Conservation (phyloP, 2,888 invertebrate genomes). For the Diadromus collaris region DNA sequence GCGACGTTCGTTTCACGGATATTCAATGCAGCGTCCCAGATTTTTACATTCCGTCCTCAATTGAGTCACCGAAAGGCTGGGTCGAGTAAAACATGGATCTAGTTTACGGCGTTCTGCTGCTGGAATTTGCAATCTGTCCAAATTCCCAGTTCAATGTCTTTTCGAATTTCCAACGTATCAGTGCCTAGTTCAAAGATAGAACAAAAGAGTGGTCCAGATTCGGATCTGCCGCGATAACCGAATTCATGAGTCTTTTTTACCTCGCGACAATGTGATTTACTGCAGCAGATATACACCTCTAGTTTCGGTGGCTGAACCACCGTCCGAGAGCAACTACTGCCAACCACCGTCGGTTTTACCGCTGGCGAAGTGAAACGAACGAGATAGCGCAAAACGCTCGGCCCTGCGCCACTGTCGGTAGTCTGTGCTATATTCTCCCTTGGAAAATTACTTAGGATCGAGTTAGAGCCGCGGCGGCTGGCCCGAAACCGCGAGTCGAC, state of each 20-base stretch:
- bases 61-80: too few relatives aligned
- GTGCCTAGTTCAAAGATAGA: neutral
- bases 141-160: neutral
- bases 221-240: neutral
- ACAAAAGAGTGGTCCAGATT: neutral
- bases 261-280: conserved; percentile 12
- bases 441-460: conserved; percentile 56
- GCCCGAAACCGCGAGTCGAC: conserved; percentile 52
- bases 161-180: neutral
- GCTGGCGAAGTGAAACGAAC: conserved; percentile 28
- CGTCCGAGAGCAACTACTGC: neutral
- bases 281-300: conserved; percentile 1
- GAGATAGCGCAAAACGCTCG: conserved; percentile 39
- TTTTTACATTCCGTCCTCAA: neutral
- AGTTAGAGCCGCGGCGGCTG: conserved; percentile 47
- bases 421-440: conserved; percentile 2
- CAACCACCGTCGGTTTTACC: conserved; percentile 4
- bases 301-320: conserved; percentile 16
- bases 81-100: too few relatives aligned
- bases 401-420: conserved; percentile 1
- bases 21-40: neutral
- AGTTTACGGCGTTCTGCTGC: neutral
- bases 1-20: neutral
- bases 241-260: conserved; percentile 9
- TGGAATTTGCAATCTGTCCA: neutral